phyloP scores from a whole-genome alignment of 2,888 invertebrate genomes.

The Elegia similella region DNA sequence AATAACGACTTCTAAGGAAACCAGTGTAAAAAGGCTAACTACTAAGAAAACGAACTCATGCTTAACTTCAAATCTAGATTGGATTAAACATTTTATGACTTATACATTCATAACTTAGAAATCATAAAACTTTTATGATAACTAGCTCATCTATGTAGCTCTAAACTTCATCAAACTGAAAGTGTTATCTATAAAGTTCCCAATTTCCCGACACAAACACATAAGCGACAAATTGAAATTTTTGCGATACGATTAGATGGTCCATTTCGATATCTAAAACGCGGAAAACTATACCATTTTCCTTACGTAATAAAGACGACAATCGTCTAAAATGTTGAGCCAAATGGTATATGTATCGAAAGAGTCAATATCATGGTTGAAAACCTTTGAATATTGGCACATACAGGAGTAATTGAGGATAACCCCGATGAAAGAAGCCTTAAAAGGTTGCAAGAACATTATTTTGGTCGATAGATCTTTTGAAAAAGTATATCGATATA shows the following conservation, averaged over 20 bases:
- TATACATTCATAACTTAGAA: neutral
- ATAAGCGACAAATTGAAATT: conserved; percentile 11
- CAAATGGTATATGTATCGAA: neutral
- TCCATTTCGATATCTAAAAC: neutral
- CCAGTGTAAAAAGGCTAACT: no score
- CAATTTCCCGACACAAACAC: conserved; percentile 11
- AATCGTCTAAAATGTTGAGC: neutral
- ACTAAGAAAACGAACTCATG: no score
- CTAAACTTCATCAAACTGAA: conserved; percentile 1
- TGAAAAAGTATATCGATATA: no score
- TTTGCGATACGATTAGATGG: conserved; percentile 4
- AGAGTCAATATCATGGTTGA: conserved; percentile 7
- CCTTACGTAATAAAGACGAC: neutral
- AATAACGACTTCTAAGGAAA: no score
- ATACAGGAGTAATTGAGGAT: neutral
- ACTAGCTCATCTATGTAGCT: neutral
- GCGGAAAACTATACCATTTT: neutral
- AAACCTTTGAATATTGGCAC: neutral
- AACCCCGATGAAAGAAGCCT: neutral
- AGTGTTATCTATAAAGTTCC: conserved; percentile 1
- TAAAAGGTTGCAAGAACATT: neutral
- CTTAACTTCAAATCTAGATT: neutral
- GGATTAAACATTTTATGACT: neutral
- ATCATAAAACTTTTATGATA: neutral
- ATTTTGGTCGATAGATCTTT: neutral